A percentile compares a stretch with the other conserved stretches of the same genome.
phyloP scores from a whole-genome alignment of 2,888 invertebrate species.

The Cyclophora albipunctata region DNA sequence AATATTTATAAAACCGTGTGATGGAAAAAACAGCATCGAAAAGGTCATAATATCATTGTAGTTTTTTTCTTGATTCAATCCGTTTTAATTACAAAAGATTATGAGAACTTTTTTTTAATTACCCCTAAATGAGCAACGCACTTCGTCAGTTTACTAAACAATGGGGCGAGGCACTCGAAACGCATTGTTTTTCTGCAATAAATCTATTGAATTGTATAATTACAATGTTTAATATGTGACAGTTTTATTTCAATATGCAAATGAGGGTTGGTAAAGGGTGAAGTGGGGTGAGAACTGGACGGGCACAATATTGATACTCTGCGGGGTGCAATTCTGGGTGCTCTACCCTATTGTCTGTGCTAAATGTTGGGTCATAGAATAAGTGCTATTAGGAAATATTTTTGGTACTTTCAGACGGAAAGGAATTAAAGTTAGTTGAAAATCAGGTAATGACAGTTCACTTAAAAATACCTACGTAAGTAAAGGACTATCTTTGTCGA shows the following conservation, averaged over 20 bases:
- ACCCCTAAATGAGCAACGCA: slow-evolving; percentile 64
- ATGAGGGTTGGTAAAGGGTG: slow-evolving; percentile 45
- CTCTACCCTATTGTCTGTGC: no score
- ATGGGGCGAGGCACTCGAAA: slow-evolving; percentile 52
- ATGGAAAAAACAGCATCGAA: slow-evolving; percentile 1
- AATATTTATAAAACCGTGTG: not conserved
- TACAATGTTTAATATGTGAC: slow-evolving; percentile 69
- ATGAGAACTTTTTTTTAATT: slow-evolving; percentile 70
- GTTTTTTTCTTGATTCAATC: slow-evolving; percentile 19
- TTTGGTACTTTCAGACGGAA: no score
- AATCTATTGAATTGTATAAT: slow-evolving; percentile 68
- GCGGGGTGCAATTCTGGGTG: slow-evolving; percentile 42
- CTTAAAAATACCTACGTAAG: no score
- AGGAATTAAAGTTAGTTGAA: no score
- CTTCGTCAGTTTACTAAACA: slow-evolving; percentile 41
- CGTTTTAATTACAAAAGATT: slow-evolving; percentile 59
- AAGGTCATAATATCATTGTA: not conserved
- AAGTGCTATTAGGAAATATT: no score
- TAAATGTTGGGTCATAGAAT: no score
- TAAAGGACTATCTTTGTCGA: no score
- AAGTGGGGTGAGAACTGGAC: slow-evolving; percentile 62
- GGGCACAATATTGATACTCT: slow-evolving; percentile 52
- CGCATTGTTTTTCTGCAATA: slow-evolving; percentile 66
- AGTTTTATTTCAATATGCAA: slow-evolving; percentile 69
- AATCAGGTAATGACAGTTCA: no score